phyloP scores from a whole-genome alignment of 1,140 invertebrate species.

The Glomeris maerens region DNA sequence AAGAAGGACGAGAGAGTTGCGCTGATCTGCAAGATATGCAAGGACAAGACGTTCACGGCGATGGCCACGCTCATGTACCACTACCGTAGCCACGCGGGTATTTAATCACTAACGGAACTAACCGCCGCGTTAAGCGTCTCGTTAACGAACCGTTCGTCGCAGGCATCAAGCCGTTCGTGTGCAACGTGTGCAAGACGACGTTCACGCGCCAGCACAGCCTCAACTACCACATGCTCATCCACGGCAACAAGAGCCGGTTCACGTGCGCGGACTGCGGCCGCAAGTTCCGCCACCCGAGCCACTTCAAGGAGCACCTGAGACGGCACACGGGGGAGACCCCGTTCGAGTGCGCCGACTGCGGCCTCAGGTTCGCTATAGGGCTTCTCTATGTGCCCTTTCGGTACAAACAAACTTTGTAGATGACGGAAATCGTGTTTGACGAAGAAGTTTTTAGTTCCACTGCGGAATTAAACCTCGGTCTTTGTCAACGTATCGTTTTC shows the following conservation, averaged over 20 bases:
- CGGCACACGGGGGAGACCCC: constrained; percentile 50
- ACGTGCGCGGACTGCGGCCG: constrained; percentile 46
- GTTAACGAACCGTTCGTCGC: constrained; percentile 11
- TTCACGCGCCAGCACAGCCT: constrained; percentile 50
- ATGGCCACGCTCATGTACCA: constrained; percentile 48
- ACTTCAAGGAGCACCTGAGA: constrained; percentile 49
- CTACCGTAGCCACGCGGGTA: constrained; percentile 49
- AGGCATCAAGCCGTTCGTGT: constrained; percentile 50
- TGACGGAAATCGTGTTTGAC: too few species aligned
- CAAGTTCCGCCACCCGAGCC: constrained; percentile 50
- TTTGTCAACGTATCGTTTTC: neutral
- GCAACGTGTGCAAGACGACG: constrained; percentile 43
- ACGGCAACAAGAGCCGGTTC: constrained; percentile 48
- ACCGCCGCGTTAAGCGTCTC: neutral
- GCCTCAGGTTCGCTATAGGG: constrained; percentile 33
- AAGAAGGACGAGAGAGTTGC: constrained; percentile 29
- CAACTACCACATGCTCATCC: constrained; percentile 53
- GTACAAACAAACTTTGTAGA: too few species aligned
- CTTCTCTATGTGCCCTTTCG: too few species aligned
- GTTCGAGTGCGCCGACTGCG: constrained; percentile 48
- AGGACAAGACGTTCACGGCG: constrained; percentile 46
- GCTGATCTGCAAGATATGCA: constrained; percentile 46
- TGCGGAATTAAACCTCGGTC: neutral
- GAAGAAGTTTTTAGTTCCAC: too few species aligned
- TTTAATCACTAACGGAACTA: too few species aligned